These are phyloP conservation scores for Bombyx mori DNA, from an alignment of 1,140 invertebrate genomes.

Conservation along the genomic window ASM3026992v2 NC_085120.1:2972001-2972500, in stretches of 20 bases:
- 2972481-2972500: slow-evolving; percentile 7
- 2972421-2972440: slow-evolving; percentile 2
- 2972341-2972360: slow-evolving; percentile 24
- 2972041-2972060: slow-evolving; percentile 32
- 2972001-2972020: slow-evolving; percentile 19
- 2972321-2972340: slow-evolving; percentile 47
- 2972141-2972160: no score
- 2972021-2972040: slow-evolving; percentile 39
- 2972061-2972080: no score
- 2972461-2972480: slow-evolving; percentile 13
- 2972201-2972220: slow-evolving; percentile 44
- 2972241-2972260: slow-evolving; percentile 38
- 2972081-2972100: no score
- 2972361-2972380: slow-evolving; percentile 19
- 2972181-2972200: no score
- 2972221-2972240: slow-evolving; percentile 53
- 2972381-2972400: slow-evolving; percentile 35
- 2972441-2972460: slow-evolving; percentile 11
- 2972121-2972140: no score
- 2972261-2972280: slow-evolving; percentile 64
- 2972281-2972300: slow-evolving; percentile 49
- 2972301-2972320: slow-evolving; percentile 34
- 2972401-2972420: slow-evolving; percentile 11
- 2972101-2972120: no score
- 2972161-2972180: no score